Evolutionary conservation across 1,140 invertebrate genomes (phyloP).

Genomic region (Drosophila navojoa): DNA sequence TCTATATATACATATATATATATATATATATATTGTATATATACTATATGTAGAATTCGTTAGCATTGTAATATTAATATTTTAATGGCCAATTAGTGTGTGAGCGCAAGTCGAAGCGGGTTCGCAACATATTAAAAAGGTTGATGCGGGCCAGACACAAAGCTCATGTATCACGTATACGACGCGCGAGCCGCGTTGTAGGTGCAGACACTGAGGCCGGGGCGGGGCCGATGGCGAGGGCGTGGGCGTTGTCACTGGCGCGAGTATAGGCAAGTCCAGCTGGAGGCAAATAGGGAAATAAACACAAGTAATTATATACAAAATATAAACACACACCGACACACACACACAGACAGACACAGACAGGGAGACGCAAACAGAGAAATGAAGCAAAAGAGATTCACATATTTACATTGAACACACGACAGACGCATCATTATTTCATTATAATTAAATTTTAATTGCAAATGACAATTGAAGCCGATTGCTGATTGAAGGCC

Average conservation of each 20-base stretch:
- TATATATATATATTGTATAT: too few species aligned
- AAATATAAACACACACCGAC: neutral
- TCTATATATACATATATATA: too few species aligned
- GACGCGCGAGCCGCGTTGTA: neutral
- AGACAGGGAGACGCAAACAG: neutral
- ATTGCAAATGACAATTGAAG: too few species aligned
- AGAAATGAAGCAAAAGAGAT: neutral
- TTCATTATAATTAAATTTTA: too few species aligned
- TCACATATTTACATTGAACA: constrained; percentile 14
- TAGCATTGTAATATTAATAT: constrained; percentile 57
- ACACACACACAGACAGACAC: neutral
- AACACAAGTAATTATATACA: constrained; percentile 19
- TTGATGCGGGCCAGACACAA: neutral
- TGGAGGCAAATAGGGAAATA: constrained; percentile 6
- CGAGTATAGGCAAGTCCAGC: neutral
- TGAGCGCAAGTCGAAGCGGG: neutral
- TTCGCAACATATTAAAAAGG: neutral
- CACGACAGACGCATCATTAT: constrained; percentile 52
- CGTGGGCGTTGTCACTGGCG: neutral
- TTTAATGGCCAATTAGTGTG: constrained; percentile 66
- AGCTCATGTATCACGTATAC: constrained; percentile 40
- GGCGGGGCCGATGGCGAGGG: neutral
- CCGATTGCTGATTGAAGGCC: too few species aligned
- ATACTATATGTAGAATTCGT: constrained; percentile 12
- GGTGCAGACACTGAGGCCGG: too few species aligned